Evolutionary conservation across 2,888 invertebrate species (phyloP), one percentile per base, ranked within the genome.

Genomic region (Meiosimyza decipiens): DNA sequence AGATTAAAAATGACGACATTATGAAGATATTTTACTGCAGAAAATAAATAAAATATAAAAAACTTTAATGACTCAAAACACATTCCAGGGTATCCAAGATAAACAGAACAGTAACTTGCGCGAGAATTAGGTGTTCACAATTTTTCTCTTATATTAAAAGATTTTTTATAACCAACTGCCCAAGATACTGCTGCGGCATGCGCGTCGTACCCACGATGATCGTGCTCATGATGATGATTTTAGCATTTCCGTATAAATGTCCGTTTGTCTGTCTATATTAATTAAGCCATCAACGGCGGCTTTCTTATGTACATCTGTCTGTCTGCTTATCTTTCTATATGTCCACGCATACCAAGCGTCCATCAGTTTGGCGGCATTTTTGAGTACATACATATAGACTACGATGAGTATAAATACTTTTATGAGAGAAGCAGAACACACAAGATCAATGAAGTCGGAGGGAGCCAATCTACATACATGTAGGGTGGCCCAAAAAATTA

Each of bases 281-380:
- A 82, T 82, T 81, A 81, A 82, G 82, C 76, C 81, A 82, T 82
- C 68, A 74, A 63, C 59, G 52, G 15, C 65, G 73, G 59, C 65
- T 49, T 55, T 70, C n/a, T 63, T 63, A 28, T 54, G 40, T 54
- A 16, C 66, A 66, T 16, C 66, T 66, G 54, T 66, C n/a, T 64
- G 49, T 64, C 64, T 50, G 50, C 22, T 11, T 50, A 12, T 50
- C 50, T 50, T 49, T 50, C 22, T 60, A 15, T 60, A 57, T 12
- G 18, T 15, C n/a, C 40, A 5, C 22, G 13, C 22, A 12, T 60
- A 40, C 40, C 62, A 15, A 40, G 52, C 47, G 70, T 33, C 40
- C 62, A 54, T 28, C 33, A n/a, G 55, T 60, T 64, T 55, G 63
- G 63, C 63, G 71, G 55, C 40, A 62, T 52, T 54, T 54, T 47